A percentile compares a stretch with the other conserved stretches of the same genome.
phyloP scores from a whole-genome alignment of 2,113 vertebrate genomes.

The Bubo bubo region DNA sequence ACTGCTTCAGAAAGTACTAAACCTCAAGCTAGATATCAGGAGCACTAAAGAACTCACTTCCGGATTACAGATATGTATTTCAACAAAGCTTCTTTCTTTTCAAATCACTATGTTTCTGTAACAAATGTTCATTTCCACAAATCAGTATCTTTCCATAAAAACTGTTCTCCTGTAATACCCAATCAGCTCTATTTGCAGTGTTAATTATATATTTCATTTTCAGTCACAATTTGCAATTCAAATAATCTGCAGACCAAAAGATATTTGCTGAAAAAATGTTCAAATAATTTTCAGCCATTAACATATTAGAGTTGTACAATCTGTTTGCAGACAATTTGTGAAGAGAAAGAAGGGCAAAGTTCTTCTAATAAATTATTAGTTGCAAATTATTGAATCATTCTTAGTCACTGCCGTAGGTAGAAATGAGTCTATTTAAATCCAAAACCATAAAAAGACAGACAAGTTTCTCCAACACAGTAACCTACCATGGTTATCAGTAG shows the following conservation, averaged over 20 bases:
- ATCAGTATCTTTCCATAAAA: background rate
- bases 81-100: background rate
- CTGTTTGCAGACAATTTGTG: constrained; percentile 45
- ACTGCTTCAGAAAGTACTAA: background rate
- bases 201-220: constrained; percentile 39
- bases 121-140: background rate
- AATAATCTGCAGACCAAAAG: constrained; percentile 33
- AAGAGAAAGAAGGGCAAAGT: constrained; percentile 32
- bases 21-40: background rate
- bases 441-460: background rate
- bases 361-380: constrained; percentile 46
- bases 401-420: background rate
- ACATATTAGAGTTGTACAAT: constrained; percentile 6
- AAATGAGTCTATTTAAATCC: background rate
- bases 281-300: constrained; percentile 44
- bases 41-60: background rate
- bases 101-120: background rate
- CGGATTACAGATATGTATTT: background rate
- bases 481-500: background rate
- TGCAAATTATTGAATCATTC: constrained; percentile 2
- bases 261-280: constrained; percentile 16
- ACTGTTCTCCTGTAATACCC: background rate
- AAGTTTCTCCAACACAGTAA: background rate
- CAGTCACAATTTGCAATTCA: constrained; percentile 21
- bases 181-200: constrained; percentile 13